Base-by-base conservation (phyloP, 2,113 vertebrate species). In the Bubo scandiacus region DNA sequence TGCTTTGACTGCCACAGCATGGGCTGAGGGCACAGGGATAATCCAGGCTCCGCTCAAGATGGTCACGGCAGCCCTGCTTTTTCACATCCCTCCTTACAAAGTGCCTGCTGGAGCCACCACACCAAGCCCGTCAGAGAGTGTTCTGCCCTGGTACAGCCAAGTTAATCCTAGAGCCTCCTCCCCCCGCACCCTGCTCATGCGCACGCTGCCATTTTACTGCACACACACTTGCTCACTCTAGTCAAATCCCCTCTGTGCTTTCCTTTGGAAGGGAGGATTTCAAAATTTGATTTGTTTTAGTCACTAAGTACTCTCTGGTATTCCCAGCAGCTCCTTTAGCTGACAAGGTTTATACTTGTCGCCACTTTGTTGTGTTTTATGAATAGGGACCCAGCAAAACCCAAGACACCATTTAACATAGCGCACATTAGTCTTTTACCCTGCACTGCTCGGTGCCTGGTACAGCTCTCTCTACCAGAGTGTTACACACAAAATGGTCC, bases 251-350 rank as follows among this genome's bases (percentile, higher is more conserved):
- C 86, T 71, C 68, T 52, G 77, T 3, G 78, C 85, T 65, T 85
- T 85, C 88, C 91, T 82, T 72, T 32, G 19, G 86, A 79, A 95
- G 63, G 92, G 38, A 94, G 87, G 81, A 79, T 94, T 96, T 96
- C 97, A 96, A 94, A 83, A 62, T 73, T 74, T 83, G 93, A 94
- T 96, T 97, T 94, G 77, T 96, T 97, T 88, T 23, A 79, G 80
- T 83, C 88, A 30, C 95, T 68, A 81, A 91, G 95, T 38, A 65
- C 92, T 78, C 74, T 59, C 58, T 43, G 77, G 58, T 92, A 92
- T 95, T 93, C 96, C 96, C 94, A 97, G 88, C 52, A 93, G 86
- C 34, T 91, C 57, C 96, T 97, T 91, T 70, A 74, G 88, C 90
- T 87, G 92, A 82, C 94, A 86, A 84, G 85, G 93, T 89, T 89